Evolutionary conservation across 2,888 invertebrate genomes (phyloP).

Genomic region (Folsomia manolachei): DNA sequence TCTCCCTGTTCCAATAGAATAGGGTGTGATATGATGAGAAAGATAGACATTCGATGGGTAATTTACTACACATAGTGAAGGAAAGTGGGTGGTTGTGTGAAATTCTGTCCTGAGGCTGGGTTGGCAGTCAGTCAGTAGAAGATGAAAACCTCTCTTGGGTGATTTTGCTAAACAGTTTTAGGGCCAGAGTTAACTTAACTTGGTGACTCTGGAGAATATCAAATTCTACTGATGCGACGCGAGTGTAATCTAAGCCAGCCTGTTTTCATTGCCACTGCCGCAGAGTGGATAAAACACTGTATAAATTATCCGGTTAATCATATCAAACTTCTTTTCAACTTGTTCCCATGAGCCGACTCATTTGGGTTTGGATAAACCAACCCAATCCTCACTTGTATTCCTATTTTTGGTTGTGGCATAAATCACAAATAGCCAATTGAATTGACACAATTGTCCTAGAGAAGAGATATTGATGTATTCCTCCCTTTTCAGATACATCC

Average conservation of each 20-base stretch:
- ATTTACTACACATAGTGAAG: too few species aligned
- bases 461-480: not conserved
- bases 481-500: not conserved
- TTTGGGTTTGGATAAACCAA: not conserved
- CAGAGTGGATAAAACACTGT: not conserved
- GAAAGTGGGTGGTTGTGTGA: not conserved
- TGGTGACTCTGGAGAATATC: not conserved
- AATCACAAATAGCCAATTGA: not conserved
- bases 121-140: not conserved
- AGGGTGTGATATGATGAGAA: not conserved
- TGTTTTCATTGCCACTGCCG: not conserved
- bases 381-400: not conserved
- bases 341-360: not conserved
- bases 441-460: not conserved
- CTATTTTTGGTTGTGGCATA: not conserved
- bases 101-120: not conserved
- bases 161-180: slow-evolving; percentile 12
- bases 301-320: not conserved
- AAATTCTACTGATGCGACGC: not conserved
- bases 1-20: too few species aligned
- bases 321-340: not conserved
- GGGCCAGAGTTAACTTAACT: not conserved
- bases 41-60: not conserved
- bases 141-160: slow-evolving; percentile 21
- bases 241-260: not conserved